Base-by-base conservation (phyloP, 2,888 invertebrate species). In the Petrolisthes cinctipes region DNA sequence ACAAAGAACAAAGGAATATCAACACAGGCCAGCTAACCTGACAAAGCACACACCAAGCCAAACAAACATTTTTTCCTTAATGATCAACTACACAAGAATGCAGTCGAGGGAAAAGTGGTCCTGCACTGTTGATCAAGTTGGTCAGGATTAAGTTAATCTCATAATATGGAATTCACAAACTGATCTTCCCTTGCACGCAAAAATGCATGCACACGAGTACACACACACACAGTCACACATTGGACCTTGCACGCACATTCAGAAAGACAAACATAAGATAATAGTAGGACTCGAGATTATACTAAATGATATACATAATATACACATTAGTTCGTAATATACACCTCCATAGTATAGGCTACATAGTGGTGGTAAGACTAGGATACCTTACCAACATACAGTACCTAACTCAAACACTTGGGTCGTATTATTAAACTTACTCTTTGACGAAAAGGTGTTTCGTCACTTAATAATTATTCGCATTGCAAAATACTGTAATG, bases 31-130 rank as follows among this genome's bases (percentile, higher is more conserved):
- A 17, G 61, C 61, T 61, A 61, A 61, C 61, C 56, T 54, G 79
- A n/a, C 53, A 23, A 20, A 53, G 56, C 56, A 79, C 79, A 78
- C 53, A 17, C 53, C 53, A 79, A 79, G 79, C 56, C 79, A 79
- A 79, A 54, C 79, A 11, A 79, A 17, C n/a, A 20, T 11, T 79
- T 79, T 37, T 78, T 51, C n/a, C n/a, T 20, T 54, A 54, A 79
- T 79, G 11, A n/a, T 79, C 20, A 79, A 79, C n/a, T 54, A 4
- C 56, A 56, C 20, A 75, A 20, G 17, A 54, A 56, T 20, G 73
- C 7, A 20, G 20, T n/a, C 17, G 11, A 61, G 61, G 61, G 17
- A 9, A 61, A 61, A 9, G 17, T 61, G 61, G 11, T 61, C 61
- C 61, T 61, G 17, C 37, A 37, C 37, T 37, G 37, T 37, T 61